Evolutionary conservation across 1,140 invertebrate genomes (phyloP).

Genomic region (Drosophila ohnishii): DNA sequence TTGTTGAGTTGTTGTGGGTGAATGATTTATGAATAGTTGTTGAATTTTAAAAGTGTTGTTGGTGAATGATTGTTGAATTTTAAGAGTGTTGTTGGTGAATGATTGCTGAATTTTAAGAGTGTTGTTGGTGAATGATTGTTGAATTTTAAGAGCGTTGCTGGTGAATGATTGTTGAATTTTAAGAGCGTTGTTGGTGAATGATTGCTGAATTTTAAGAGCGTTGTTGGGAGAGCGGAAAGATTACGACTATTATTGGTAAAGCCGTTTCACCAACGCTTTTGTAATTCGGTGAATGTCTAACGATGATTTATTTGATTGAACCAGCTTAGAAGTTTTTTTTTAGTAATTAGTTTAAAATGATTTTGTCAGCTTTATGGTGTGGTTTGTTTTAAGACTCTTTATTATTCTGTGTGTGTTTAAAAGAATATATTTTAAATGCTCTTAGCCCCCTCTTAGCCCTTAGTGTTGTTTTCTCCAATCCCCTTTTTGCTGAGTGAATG

Average conservation of each 20-base stretch:
- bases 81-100: background rate
- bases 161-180: background rate
- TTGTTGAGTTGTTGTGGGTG: background rate
- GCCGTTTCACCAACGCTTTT: background rate
- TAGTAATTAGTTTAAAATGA: constrained; percentile 4
- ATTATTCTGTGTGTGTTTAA: constrained; percentile 7
- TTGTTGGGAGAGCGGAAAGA: background rate
- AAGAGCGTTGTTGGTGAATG: background rate
- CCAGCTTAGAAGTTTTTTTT: background rate
- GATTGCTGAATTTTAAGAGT: background rate
- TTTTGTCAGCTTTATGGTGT: constrained; percentile 26
- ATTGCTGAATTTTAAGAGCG: background rate
- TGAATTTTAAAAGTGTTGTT: background rate
- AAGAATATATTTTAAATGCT: constrained; percentile 5
- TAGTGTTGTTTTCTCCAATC: constrained; percentile 13
- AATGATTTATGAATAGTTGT: background rate
- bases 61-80: background rate
- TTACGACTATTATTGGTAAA: background rate
- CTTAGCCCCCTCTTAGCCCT: constrained; percentile 8
- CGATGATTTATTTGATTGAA: background rate
- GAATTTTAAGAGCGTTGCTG: background rate
- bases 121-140: background rate
- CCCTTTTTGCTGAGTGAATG: background rate
- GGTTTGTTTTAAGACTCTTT: constrained; percentile 31
- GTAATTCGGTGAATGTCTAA: background rate